These are phyloP conservation scores for Galaxias olidus DNA, from an alignment of 2,797 vertebrate genomes.

Conservation along the genomic window DNA sequence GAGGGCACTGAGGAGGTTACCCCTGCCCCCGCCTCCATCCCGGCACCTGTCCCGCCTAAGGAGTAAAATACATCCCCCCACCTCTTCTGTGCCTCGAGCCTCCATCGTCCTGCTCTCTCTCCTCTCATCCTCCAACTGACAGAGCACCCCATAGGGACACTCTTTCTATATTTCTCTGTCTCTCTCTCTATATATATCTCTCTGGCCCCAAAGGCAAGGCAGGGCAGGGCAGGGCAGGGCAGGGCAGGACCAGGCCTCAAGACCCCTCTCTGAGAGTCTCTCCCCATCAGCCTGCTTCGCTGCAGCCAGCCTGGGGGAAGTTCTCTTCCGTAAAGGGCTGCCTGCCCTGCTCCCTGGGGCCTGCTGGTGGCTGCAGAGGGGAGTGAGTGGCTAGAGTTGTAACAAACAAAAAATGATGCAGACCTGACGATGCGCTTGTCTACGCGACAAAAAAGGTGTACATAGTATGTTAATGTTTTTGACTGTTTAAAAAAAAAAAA, in stretches of 20 bases:
- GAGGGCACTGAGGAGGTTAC: slow-evolving; percentile 95
- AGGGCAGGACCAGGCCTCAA: slow-evolving; percentile 90
- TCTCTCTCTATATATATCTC: slow-evolving; percentile 24
- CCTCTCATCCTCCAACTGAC: slow-evolving; percentile 74
- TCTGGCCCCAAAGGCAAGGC: slow-evolving; percentile 57
- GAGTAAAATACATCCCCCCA: slow-evolving; percentile 85
- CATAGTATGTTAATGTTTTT: slow-evolving; percentile 99
- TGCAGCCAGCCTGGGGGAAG: slow-evolving; percentile 80
- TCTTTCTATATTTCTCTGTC: slow-evolving; percentile 31
- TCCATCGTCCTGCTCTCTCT: slow-evolving; percentile 68
- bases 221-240: slow-evolving; percentile 78
- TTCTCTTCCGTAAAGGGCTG: slow-evolving; percentile 84
- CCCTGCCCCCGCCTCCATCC: slow-evolving; percentile 78
- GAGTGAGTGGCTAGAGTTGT: slow-evolving; percentile 92
- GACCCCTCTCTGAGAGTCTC: slow-evolving; percentile 73
- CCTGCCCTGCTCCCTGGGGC: slow-evolving; percentile 87
- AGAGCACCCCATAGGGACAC: slow-evolving; percentile 84
- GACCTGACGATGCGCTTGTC: slow-evolving; percentile 93
- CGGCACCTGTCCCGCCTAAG: slow-evolving; percentile 87
- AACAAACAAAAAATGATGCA: slow-evolving; percentile 82
- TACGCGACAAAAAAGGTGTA: slow-evolving; percentile 95
- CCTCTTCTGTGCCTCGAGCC: slow-evolving; percentile 74
- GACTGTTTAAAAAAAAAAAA: slow-evolving; percentile 87
- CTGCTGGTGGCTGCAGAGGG: slow-evolving; percentile 94
- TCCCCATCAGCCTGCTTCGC: slow-evolving; percentile 45